Conservation (phyloP, 2,888 invertebrate species). For the Emesis furor region DNA sequence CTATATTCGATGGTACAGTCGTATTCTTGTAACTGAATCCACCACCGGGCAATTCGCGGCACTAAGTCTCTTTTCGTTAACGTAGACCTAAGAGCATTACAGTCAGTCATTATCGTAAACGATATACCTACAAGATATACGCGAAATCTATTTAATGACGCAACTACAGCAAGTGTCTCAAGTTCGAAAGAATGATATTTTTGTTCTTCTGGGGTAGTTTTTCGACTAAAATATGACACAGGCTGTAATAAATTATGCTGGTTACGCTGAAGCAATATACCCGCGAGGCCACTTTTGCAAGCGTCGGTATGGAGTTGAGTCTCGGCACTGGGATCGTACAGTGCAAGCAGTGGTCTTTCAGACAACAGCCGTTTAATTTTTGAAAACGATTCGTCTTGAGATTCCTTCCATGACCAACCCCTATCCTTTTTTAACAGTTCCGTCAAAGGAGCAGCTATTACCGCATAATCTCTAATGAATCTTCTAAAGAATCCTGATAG, state of each 20-base stretch:
- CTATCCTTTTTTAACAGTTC: conserved; percentile 60
- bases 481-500: conserved; percentile 45
- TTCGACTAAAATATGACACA: conserved; percentile 34
- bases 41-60: too few species aligned
- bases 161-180: conserved; percentile 60
- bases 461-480: conserved; percentile 44
- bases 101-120: conserved; percentile 37
- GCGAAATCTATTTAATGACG: conserved; percentile 33
- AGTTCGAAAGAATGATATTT: conserved; percentile 67
- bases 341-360: conserved; percentile 63
- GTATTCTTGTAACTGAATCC: too few species aligned
- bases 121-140: conserved; percentile 30
- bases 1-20: too few species aligned
- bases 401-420: conserved; percentile 45
- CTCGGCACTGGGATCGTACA: conserved; percentile 40
- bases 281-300: conserved; percentile 39
- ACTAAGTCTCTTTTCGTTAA: conserved; percentile 7
- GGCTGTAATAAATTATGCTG: neutral
- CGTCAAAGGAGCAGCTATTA: conserved; percentile 44
- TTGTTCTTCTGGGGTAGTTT: conserved; percentile 57
- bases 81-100: conserved; percentile 35
- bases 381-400: conserved; percentile 45
- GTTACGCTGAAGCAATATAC: conserved; percentile 48
- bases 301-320: conserved; percentile 52
- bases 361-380: conserved; percentile 60